Conservation (phyloP, 2,113 vertebrate species). For the Oplegnathus fasciatus region DNA sequence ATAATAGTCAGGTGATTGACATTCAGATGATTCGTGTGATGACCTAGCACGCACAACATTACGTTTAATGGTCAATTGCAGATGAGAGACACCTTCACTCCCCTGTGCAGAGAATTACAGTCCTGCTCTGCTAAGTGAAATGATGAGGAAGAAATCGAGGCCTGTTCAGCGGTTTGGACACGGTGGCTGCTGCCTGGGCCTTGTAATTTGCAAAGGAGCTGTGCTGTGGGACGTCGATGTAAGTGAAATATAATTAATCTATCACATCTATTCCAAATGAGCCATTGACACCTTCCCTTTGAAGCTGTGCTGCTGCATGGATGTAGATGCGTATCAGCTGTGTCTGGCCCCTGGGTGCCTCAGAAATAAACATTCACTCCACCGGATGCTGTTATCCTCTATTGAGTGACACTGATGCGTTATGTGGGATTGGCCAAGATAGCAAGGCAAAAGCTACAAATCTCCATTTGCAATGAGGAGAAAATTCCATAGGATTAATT, state of each 20-base stretch:
- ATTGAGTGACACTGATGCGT: conserved; percentile 79
- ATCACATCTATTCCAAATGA: conserved; percentile 80
- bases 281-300: conserved; percentile 77
- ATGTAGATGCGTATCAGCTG: conserved; percentile 76
- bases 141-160: conserved; percentile 69
- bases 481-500: conserved; percentile 89
- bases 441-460: conserved; percentile 84
- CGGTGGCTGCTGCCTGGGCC: conserved; percentile 47
- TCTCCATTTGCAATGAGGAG: conserved; percentile 86
- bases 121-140: conserved; percentile 56
- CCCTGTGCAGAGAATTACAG: conserved; percentile 29
- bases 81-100: conserved; percentile 46
- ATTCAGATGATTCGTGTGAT: conserved; percentile 55
- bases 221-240: conserved; percentile 68
- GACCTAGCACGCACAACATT: conserved; percentile 35
- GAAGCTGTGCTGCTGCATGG: conserved; percentile 64
- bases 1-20: conserved; percentile 69
- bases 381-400: conserved; percentile 79
- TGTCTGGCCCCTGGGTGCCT: conserved; percentile 70
- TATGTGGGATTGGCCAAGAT: conserved; percentile 78
- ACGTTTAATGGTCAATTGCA: conserved; percentile 63
- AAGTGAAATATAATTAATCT: conserved; percentile 83
- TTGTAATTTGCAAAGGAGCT: conserved; percentile 70
- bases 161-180: conserved; percentile 39
- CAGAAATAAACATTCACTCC: conserved; percentile 76